Evolutionary conservation across 37 sponge, comb jelly and placozoan genomes (phyloP).

Genomic region (Haliclona indistincta): DNA sequence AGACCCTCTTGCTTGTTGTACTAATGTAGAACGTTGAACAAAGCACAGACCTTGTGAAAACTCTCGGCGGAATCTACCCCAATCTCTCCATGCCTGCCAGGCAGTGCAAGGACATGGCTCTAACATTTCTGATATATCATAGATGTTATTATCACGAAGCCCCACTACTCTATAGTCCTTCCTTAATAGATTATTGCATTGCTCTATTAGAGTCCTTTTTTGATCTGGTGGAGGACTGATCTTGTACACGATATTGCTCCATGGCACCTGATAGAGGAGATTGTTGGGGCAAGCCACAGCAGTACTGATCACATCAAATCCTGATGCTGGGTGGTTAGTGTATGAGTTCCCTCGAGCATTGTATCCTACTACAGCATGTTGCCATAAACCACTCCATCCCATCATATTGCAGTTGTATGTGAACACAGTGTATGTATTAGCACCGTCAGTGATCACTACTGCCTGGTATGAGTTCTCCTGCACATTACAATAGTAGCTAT

Average conservation of each 20-base stretch:
- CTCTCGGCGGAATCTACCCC: no score
- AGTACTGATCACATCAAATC: background rate
- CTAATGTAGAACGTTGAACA: no score
- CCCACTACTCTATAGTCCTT: no score
- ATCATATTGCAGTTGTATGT: constrained; percentile 66
- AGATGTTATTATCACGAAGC: background rate
- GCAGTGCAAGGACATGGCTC: constrained; percentile 27
- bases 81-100: constrained; percentile 20
- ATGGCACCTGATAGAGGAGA: background rate
- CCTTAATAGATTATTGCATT: constrained; percentile 5
- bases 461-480: constrained; percentile 70
- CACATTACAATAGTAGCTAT: no score
- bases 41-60: no score
- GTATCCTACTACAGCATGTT: constrained; percentile 36
- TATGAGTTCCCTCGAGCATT: constrained; percentile 43
- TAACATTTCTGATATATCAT: background rate
- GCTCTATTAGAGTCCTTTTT: no score
- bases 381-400: constrained; percentile 54
- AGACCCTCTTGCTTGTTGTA: no score
- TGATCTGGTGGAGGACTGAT: constrained; percentile 7
- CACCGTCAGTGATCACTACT: constrained; percentile 63
- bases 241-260: constrained; percentile 43
- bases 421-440: constrained; percentile 55
- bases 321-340: constrained; percentile 34
- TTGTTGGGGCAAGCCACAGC: constrained; percentile 40